These are phyloP conservation scores for Betta splendens DNA, from an alignment of 2,797 vertebrate genomes.

Conservation along the genomic window DNA sequence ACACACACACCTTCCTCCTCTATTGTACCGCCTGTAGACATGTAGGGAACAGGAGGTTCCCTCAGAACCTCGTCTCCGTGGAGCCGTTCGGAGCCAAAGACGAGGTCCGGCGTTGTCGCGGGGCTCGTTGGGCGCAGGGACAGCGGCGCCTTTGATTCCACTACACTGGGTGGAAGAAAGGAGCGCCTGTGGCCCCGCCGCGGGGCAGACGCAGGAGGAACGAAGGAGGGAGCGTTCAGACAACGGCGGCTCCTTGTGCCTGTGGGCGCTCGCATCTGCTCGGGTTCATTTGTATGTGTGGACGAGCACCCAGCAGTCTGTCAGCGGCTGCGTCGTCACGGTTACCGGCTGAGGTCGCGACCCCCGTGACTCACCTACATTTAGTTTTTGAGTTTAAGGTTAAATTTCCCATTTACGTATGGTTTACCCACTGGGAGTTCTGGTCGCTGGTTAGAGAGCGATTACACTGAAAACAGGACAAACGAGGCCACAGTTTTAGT, in stretches of 20 bases:
- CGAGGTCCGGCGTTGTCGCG: slow-evolving; percentile 1
- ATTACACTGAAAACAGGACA: too few species aligned
- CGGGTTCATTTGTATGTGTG: slow-evolving; percentile 22
- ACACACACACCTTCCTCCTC: slow-evolving; percentile 31
- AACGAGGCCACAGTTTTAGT: too few species aligned
- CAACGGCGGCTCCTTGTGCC: slow-evolving; percentile 19
- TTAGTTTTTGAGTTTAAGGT: too few species aligned
- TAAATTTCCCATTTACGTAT: too few species aligned
- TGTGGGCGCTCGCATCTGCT: slow-evolving; percentile 29
- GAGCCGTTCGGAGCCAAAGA: slow-evolving; percentile 5
- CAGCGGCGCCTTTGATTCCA: slow-evolving; percentile 40
- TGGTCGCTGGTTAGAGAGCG: too few species aligned
- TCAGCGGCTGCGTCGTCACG: slow-evolving; percentile 1
- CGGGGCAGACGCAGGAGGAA: slow-evolving; percentile 33
- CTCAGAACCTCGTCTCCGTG: neutral
- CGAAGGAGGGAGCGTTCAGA: slow-evolving; percentile 21
- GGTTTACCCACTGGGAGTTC: too few species aligned
- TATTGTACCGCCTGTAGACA: too few species aligned
- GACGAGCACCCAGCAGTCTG: slow-evolving; percentile 7
- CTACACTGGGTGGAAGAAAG: slow-evolving; percentile 26
- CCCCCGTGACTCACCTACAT: slow-evolving; percentile 6
- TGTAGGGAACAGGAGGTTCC: too few species aligned
- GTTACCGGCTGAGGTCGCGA: slow-evolving; percentile 23
- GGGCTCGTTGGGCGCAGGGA: slow-evolving; percentile 3
- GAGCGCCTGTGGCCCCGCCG: slow-evolving; percentile 31